Percentiles rank a stretch among this genome's conserved stretches.
These are phyloP conservation scores for Eleginops maclovinus DNA, from an alignment of 2,113 vertebrate genomes.

Conservation along the genomic window DNA sequence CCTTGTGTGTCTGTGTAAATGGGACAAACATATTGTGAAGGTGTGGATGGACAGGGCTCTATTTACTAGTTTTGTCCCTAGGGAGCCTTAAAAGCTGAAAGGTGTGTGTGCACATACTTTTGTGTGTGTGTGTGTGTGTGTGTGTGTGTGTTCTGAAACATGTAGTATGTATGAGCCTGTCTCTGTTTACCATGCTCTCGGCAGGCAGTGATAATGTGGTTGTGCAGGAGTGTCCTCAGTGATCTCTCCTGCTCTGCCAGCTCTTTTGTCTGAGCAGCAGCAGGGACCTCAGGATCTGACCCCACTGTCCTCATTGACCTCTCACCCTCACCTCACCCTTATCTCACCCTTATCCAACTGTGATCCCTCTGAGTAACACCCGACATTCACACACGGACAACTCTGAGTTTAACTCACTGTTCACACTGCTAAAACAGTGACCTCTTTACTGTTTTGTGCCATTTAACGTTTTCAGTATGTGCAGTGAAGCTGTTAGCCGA, in stretches of 20 bases:
- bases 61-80: conserved; percentile 40
- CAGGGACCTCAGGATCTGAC: conserved; percentile 43
- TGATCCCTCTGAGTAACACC: conserved; percentile 20
- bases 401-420: background rate
- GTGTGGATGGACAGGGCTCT: conserved; percentile 30
- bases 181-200: conserved; percentile 37
- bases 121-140: background rate
- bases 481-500: background rate
- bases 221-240: conserved; percentile 52
- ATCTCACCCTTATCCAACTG: conserved; percentile 19
- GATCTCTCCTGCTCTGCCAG: conserved; percentile 58
- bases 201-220: conserved; percentile 27
- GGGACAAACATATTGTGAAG: conserved; percentile 25
- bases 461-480: background rate
- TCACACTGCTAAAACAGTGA: background rate
- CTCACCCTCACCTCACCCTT: conserved; percentile 31
- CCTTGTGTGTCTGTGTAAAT: background rate
- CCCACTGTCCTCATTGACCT: conserved; percentile 64
- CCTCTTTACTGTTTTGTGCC: background rate
- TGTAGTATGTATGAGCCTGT: conserved; percentile 52
- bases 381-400: background rate
- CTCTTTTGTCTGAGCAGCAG: conserved; percentile 60
- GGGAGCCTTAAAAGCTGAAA: conserved; percentile 18
- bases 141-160: conserved; percentile 1
- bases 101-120: conserved; percentile 14